Conservation (phyloP, 2,888 invertebrate genomes). For the Fragum sueziense region DNA sequence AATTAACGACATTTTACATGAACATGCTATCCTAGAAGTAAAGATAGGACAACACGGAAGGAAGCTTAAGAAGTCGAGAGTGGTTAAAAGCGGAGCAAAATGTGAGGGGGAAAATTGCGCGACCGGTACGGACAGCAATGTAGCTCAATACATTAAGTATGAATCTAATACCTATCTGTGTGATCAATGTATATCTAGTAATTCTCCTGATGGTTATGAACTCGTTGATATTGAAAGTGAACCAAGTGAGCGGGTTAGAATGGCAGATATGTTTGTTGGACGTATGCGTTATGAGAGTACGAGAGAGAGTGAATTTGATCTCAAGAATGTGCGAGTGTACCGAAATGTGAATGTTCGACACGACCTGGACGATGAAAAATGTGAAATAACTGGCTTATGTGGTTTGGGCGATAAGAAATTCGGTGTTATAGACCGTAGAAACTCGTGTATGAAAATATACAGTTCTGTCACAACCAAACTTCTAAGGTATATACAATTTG, state of each 20-base stretch:
- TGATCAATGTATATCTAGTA: background rate
- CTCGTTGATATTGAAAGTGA: background rate
- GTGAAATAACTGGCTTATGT: background rate
- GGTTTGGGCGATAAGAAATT: background rate
- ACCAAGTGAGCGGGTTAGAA: background rate
- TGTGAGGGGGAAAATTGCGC: no score
- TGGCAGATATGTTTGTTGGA: background rate
- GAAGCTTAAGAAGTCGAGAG: no score
- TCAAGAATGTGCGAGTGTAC: background rate
- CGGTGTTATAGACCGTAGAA: background rate
- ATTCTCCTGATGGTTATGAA: background rate
- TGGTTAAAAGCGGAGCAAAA: no score
- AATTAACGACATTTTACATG: no score
- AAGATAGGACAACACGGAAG: no score
- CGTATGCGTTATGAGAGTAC: background rate
- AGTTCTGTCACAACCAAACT: background rate
- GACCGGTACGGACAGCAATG: no score
- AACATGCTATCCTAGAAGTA: no score
- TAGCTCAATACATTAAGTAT: no score
- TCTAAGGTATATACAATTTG: background rate
- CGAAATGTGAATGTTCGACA: background rate
- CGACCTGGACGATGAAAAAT: background rate
- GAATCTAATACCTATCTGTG: no score
- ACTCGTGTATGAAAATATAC: background rate
- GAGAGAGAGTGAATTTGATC: background rate